Base-by-base conservation (phyloP, 2,113 vertebrate species). In the Sinocyclocheilus anophthalmus region DNA sequence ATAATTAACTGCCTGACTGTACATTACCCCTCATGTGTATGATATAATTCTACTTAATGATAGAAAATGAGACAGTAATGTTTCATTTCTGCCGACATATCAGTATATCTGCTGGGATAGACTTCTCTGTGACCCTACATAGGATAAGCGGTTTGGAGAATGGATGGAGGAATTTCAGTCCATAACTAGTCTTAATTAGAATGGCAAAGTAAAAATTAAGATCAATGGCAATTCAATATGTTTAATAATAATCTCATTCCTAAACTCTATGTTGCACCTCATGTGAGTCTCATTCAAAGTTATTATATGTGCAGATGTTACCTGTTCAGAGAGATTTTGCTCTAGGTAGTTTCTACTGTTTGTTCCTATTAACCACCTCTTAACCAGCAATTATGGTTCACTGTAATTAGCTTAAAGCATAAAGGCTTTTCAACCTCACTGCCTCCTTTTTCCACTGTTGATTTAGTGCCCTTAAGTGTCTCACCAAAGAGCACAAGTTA, bases 391-490 rank as follows among this genome's bases (percentile, higher is more conserved):
- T 85, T 88, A 78, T 55, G 55, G 55, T 85, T 24, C 84, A 20
- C 79, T 57, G 61, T 85, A 73, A 88, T 65, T 76, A 67, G 50
- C 33, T 76, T 50, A 61, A 42, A 67, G 45, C 69, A 39, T 70
- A 80, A 84, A 70, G 20, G 82, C 55, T 87, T 84, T 88, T 81
- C 77, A 75, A 57, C 61, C 24, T 20, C 20, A 55, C 59, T 80
- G 37, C 69, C 26, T 33, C 37, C n/a, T 70, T 50, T 84, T 73
- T 33, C 22, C 24, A 3, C 57, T 70, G 70, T 57, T 45, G 59
- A 42, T 85, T 81, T 85, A 42, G 75, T 63, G 24, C 16, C 50
- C 37, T 73, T 88, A 85, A 86, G 48, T 88, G 77, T 33, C n/a
- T 30, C 42, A 79, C 77, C 33, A 76, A 37, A 79, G 20, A 22